Conservation (phyloP, 2,797 vertebrate genomes). For the Micrastur ruficollis region DNA sequence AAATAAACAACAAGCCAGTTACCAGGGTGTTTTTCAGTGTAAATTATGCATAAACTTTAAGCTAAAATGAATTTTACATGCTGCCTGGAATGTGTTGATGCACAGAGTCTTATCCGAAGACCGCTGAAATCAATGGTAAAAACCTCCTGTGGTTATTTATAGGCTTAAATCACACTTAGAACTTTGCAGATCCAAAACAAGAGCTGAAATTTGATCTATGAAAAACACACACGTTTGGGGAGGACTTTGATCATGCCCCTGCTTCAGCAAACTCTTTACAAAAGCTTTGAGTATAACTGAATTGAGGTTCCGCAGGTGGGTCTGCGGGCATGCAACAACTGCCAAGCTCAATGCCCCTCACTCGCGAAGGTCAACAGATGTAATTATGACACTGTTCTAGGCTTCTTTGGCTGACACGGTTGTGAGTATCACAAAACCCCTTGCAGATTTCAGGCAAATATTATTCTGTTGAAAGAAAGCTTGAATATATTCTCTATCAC, state of each 20-base stretch:
- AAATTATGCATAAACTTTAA: conserved; percentile 49
- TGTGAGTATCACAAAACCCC: background rate
- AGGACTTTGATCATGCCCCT: background rate
- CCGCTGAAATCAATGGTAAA: background rate
- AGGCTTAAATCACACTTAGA: background rate
- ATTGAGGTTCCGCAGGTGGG: fast-evolving
- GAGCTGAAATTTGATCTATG: background rate
- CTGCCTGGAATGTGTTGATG: background rate
- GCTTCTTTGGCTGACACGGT: background rate
- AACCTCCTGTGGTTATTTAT: conserved; percentile 33
- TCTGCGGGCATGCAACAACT: fast-evolving
- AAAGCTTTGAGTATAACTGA: background rate
- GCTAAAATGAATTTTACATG: conserved; percentile 52
- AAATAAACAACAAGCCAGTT: conserved; percentile 4
- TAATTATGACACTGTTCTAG: background rate
- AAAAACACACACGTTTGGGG: background rate
- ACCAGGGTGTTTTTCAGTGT: background rate
- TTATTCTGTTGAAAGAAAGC: background rate
- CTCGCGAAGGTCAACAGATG: background rate
- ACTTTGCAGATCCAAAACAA: background rate
- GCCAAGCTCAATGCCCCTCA: background rate
- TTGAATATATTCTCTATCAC: background rate
- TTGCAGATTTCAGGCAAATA: background rate
- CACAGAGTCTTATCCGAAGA: conserved; percentile 19
- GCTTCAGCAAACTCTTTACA: background rate